Evolutionary conservation across 2,888 invertebrate species (phyloP).

Genomic region (Beris chalybata): DNA sequence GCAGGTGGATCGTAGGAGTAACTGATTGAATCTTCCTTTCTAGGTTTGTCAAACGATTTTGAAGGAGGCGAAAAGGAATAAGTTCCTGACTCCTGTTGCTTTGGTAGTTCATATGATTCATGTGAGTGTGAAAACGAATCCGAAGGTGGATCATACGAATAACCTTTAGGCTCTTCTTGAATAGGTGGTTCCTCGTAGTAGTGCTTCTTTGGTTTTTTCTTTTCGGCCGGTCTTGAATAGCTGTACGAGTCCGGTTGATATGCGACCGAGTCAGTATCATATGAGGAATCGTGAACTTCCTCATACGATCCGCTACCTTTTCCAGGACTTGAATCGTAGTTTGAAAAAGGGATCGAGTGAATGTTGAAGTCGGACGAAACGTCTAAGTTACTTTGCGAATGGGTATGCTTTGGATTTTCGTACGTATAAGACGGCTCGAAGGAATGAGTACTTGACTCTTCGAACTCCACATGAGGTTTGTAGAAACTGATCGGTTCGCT

Average conservation of each 20-base stretch:
- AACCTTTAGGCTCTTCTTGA: not conserved
- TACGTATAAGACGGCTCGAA: slow-evolving; percentile 41
- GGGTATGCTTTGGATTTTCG: not conserved
- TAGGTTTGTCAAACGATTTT: not conserved
- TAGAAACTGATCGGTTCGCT: slow-evolving; percentile 42
- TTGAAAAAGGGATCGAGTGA: slow-evolving; percentile 45
- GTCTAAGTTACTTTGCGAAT: slow-evolving; percentile 5
- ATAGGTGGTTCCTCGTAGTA: slow-evolving; percentile 43
- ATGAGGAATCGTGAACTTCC: slow-evolving; percentile 32
- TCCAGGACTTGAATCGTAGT: slow-evolving; percentile 49
- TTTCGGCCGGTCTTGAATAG: not conserved
- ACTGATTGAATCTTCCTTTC: not conserved
- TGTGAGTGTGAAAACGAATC: not conserved
- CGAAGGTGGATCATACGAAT: slow-evolving; percentile 5
- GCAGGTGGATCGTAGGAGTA: slow-evolving; percentile 19
- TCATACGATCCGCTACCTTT: slow-evolving; percentile 34
- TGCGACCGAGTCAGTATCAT: slow-evolving; percentile 47
- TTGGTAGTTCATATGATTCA: not conserved
- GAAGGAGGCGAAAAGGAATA: not conserved
- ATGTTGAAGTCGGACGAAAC: slow-evolving; percentile 36
- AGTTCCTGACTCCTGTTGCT: not conserved
- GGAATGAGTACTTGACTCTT: slow-evolving; percentile 33
- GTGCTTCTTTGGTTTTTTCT: slow-evolving; percentile 44
- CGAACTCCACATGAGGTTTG: slow-evolving; percentile 37
- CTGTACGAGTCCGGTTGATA: slow-evolving; percentile 44